phyloP scores from a whole-genome alignment of 2,888 invertebrate genomes.

The Dromius quadrimaculatus region DNA sequence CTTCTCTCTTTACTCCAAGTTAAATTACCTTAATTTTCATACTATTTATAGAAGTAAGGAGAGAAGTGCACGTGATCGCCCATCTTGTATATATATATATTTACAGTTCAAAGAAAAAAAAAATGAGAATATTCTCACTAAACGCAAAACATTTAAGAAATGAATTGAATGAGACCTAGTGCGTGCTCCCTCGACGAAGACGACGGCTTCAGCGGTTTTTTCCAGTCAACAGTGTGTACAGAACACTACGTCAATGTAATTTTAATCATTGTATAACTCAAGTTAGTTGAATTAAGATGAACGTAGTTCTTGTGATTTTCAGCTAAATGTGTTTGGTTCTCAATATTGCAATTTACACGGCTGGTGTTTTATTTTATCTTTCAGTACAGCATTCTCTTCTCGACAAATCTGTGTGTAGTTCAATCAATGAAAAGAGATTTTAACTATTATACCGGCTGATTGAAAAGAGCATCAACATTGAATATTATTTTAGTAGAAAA shows the following conservation, averaged over 20 bases:
- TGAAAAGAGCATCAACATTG: too few relatives aligned
- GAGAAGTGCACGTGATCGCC: too few relatives aligned
- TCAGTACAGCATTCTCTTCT: conserved; percentile 45
- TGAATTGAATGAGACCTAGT: conserved; percentile 5
- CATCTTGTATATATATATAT: too few relatives aligned
- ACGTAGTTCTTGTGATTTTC: conserved; percentile 53
- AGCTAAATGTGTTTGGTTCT: conserved; percentile 53
- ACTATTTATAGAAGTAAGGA: too few relatives aligned
- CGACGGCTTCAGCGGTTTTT: conserved; percentile 18
- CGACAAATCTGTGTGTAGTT: conserved; percentile 50
- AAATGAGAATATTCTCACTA: too few relatives aligned
- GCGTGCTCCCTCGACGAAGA: conserved; percentile 1
- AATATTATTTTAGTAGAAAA: too few relatives aligned
- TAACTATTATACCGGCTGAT: neutral
- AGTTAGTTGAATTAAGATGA: conserved; percentile 51
- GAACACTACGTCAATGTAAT: conserved; percentile 29
- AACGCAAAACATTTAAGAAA: too few relatives aligned
- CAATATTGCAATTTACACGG: conserved; percentile 33
- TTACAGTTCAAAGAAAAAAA: too few relatives aligned
- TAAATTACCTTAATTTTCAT: too few relatives aligned
- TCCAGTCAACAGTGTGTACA: conserved; percentile 36
- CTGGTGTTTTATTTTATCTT: conserved; percentile 29
- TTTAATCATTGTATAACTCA: conserved; percentile 48
- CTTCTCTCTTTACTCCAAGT: too few relatives aligned
- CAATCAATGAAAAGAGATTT: conserved; percentile 3